Base-by-base conservation (phyloP, 2,113 vertebrate species). In the Hippocampus abdominalis region DNA sequence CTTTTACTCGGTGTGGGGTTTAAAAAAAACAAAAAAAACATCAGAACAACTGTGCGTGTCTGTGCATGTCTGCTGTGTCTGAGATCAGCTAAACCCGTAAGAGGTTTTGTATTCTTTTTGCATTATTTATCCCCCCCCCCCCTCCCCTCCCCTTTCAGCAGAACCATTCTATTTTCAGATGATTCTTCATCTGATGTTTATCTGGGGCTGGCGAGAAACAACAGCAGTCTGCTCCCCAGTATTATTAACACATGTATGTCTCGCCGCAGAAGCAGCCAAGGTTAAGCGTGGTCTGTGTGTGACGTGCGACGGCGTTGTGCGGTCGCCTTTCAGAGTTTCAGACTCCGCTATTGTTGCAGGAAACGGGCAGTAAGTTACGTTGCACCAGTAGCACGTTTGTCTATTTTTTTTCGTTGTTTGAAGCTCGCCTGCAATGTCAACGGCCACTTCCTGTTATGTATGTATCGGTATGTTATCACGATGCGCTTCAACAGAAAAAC, bases 51-150 rank as follows among this genome's bases (percentile, higher is more conserved):
- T 69, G 48, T 76, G 66, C 51, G 51, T 48, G 67, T 25, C 66
- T 46, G 9, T 46, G 39, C 42, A 40, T 69, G 64, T 61, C 54
- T 59, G 39, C 57, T 72, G 74, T 73, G 80, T 75, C 77, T 85
- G 79, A 73, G 78, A 77, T 76, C 77, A 62, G 80, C 84, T 83
- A 83, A 84, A 74, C 89, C 82, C 86, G 78, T 74, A 85, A 86
- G 82, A 85, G 84, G 74, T 88, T 85, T 83, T 87, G 85, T 87
- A 85, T 88, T 91, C 74, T 88, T 81, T 81, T 73, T 89, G 84
- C 84, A 89, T 88, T 87, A 87, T 91, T 88, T 87, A 91, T 85
- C 77, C 73, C 80, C n/a, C 21, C 66, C 77, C 21, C 66, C 77
- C 77, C 79, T 13, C 23, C 64, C 78, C 79, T 87, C 23, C 64